These are phyloP conservation scores for Tinea trinotella DNA, from an alignment of 2,888 invertebrate species.

Conservation along the genomic window DNA sequence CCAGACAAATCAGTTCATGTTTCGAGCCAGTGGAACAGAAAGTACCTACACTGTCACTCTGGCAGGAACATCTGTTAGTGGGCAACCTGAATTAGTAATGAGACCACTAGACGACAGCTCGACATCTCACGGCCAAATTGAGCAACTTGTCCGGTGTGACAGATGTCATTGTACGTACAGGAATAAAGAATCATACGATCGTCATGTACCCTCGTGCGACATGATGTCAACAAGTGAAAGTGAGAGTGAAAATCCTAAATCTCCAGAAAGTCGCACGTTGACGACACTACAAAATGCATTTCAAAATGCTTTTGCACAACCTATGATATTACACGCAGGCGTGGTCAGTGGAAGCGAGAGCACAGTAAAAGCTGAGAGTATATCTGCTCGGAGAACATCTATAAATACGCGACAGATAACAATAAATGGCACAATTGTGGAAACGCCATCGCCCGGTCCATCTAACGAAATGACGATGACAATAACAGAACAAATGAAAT, in stretches of 20 bases:
- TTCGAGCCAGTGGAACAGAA: slow-evolving; percentile 62
- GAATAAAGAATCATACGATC: slow-evolving; percentile 84
- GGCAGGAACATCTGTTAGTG: slow-evolving; percentile 63
- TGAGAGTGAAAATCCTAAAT: slow-evolving; percentile 79
- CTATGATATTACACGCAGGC: slow-evolving; percentile 60
- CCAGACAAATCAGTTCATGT: slow-evolving; percentile 56
- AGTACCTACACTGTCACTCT: slow-evolving; percentile 64
- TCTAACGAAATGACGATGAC: slow-evolving; percentile 66
- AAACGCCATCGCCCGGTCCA: slow-evolving; percentile 67
- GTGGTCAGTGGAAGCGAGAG: slow-evolving; percentile 60
- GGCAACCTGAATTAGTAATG: slow-evolving; percentile 62
- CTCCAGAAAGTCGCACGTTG: slow-evolving; percentile 66
- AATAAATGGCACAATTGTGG: slow-evolving; percentile 67
- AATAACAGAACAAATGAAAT: slow-evolving; percentile 64
- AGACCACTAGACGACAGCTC: slow-evolving; percentile 51
- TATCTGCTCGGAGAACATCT: slow-evolving; percentile 61
- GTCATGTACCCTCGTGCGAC: slow-evolving; percentile 84
- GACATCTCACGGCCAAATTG: slow-evolving; percentile 60
- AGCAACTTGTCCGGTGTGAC: slow-evolving; percentile 87
- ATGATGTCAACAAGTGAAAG: slow-evolving; percentile 86
- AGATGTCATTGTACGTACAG: slow-evolving; percentile 90
- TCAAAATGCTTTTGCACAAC: slow-evolving; percentile 64
- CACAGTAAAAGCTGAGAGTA: slow-evolving; percentile 62
- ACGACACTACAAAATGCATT: slow-evolving; percentile 66
- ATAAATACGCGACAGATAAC: slow-evolving; percentile 68